Conservation (phyloP, 2,797 vertebrate species). For the Sebastes matsubarae region DNA sequence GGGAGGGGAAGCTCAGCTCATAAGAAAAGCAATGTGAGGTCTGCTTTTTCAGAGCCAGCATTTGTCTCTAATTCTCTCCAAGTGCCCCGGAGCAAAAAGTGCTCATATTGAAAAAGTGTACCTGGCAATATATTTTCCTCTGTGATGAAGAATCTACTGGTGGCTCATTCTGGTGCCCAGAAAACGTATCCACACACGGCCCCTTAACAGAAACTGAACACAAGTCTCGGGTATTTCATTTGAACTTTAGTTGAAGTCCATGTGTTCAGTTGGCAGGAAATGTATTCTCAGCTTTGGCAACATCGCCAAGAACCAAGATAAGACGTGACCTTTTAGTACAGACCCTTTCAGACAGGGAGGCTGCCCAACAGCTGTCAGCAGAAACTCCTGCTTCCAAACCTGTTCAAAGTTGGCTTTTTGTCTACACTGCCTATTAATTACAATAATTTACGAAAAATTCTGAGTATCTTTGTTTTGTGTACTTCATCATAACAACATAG, state of each 20-base stretch:
- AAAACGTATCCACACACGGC: neutral
- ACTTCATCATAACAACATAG: neutral
- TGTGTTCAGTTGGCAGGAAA: neutral
- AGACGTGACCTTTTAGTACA: neutral
- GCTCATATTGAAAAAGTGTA: slow-evolving; percentile 57
- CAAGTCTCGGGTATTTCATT: neutral
- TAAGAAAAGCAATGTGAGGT: slow-evolving; percentile 53
- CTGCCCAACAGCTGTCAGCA: neutral
- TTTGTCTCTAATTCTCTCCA: slow-evolving; percentile 61
- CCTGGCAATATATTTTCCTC: slow-evolving; percentile 41
- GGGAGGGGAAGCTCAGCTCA: slow-evolving; percentile 1
- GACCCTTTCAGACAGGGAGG: neutral
- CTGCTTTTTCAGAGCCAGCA: slow-evolving; percentile 43
- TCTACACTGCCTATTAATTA: neutral
- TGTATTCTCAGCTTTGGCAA: neutral
- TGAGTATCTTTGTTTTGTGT: neutral
- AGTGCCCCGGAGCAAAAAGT: slow-evolving; percentile 48
- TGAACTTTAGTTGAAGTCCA: slow-evolving; percentile 13
- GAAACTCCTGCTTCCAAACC: neutral
- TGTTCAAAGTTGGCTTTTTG: neutral
- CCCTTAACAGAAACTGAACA: neutral
- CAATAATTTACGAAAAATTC: neutral
- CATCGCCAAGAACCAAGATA: neutral
- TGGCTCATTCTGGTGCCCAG: slow-evolving; percentile 11
- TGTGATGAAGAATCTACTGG: slow-evolving; percentile 33